Evolutionary conservation across 2,113 vertebrate genomes (phyloP), one percentile per base, ranked within the genome.

Genomic region (Archilochus colubris): DNA sequence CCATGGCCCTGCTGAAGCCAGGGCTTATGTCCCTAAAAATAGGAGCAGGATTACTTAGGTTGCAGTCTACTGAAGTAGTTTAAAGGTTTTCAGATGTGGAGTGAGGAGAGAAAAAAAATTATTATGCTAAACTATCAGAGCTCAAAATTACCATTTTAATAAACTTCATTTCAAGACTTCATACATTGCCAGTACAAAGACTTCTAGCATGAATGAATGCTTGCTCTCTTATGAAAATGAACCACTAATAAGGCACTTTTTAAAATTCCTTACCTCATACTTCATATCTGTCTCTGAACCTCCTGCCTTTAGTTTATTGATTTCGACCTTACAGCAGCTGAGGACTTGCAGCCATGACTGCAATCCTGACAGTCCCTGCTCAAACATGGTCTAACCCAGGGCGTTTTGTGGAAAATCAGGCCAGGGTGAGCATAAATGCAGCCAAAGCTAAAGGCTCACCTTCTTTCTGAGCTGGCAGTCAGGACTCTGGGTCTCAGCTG

Each of bases 1-100:
- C 94, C 94, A 93, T 40, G 59, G 94, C 94, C 92, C 85, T 97
- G 95, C 96, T 96, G 97, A 97, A 98, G 97, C 97, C 77, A 86
- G 85, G 96, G 95, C 94, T 98, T 98, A 98, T 72, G 91, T 87
- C 86, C 66, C 97, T 98, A 98, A 98, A 98, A 98, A 98, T 98
- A 98, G 98, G 97, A 97, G 75, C 84, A 94, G 96, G 97, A 98
- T 98, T 98, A 98, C 95, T 97, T 95, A 81, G 96, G 85, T 83
- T 98, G 95, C 95, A 97, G 95, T 96, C 95, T 94, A 87, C 85
- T 92, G 96, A 97, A 97, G 95, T 91, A 95, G 91, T 97, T 97
- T 96, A 95, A 97, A 97, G 62, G 82, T 96, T 97, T 97, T 97
- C 91, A 97, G 78, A 95, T 33, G 25, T 73, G 48, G 66, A 87